Evolutionary conservation across 2,797 vertebrate species (phyloP), one percentile per base, ranked within the genome.

Genomic region (Ataeniobius toweri): DNA sequence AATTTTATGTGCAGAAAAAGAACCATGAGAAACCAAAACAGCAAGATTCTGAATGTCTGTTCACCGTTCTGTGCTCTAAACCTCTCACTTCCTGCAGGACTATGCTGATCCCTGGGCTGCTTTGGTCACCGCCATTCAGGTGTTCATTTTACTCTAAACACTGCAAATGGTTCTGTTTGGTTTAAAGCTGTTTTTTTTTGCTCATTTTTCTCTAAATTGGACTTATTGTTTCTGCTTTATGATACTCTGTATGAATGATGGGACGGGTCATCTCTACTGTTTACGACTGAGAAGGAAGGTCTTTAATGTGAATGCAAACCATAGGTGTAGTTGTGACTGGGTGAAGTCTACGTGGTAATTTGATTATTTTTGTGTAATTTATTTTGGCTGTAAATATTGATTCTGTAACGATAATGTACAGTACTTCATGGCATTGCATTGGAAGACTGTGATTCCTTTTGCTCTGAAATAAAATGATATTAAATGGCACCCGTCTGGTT

Each of bases 331-430:
- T 71, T 74, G 78, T 87, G 74, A 89, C 70, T 86, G 83, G 79
- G 80, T 85, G 76, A 83, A 68, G 63, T 74, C 77, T 46, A 73
- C 81, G 82, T 83, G 84, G 81, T 87, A 79, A 88, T 89, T 85
- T 88, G 83, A 78, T 90, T 75, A 58, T 90, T 91, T 88, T 84
- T 80, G 79, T 81, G 74, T 93, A 90, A 94, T 91, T 95, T 94
- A 95, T 96, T 95, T 94, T 86, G 85, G 92, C 86, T 95, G 95
- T 96, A 95, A 94, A 95, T 96, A 96, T 87, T 80, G 80, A 91
- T 91, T 85, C 84, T 88, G 85, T 90, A 90, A 92, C 69, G 74
- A 92, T 63, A 75, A 89, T 94, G 87, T 93, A 89, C 80, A 88
- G 88, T 91, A 90, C 80, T 88, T 85, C 89, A 39, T 69, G 81